Conservation (phyloP, 2,113 vertebrate genomes). For the Sphyrna mokarran region DNA sequence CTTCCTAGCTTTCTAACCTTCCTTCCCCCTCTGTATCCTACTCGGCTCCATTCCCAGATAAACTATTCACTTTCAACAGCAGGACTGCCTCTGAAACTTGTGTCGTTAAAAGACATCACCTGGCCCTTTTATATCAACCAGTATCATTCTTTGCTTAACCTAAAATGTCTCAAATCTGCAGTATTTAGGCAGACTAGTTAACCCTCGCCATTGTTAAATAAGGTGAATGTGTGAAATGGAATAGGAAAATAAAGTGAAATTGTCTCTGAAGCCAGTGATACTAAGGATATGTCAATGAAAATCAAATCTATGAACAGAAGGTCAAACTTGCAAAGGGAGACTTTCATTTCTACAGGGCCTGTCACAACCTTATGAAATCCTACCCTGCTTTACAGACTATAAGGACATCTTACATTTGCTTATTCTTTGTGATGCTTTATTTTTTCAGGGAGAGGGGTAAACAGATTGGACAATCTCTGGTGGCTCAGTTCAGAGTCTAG, state of each 20-base stretch:
- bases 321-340: background rate
- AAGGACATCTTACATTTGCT: background rate
- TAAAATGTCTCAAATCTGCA: background rate
- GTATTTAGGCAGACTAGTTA: background rate
- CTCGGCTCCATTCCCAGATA: background rate
- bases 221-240: background rate
- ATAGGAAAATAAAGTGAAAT: background rate
- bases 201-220: background rate
- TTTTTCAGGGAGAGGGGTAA: too few relatives aligned
- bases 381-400: background rate
- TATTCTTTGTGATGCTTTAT: background rate
- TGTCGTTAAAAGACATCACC: background rate
- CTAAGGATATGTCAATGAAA: too few relatives aligned
- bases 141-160: background rate
- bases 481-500: too few relatives aligned
- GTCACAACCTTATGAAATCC: too few relatives aligned
- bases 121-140: background rate
- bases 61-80: background rate
- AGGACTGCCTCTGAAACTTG: too few relatives aligned
- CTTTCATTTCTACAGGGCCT: background rate
- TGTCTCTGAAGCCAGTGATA: background rate
- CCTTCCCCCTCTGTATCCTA: background rate
- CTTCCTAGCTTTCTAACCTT: background rate
- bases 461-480: background rate
- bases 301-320: background rate